Evolutionary conservation across 2,888 invertebrate genomes (phyloP).

Genomic region (Pherbina coryleti): DNA sequence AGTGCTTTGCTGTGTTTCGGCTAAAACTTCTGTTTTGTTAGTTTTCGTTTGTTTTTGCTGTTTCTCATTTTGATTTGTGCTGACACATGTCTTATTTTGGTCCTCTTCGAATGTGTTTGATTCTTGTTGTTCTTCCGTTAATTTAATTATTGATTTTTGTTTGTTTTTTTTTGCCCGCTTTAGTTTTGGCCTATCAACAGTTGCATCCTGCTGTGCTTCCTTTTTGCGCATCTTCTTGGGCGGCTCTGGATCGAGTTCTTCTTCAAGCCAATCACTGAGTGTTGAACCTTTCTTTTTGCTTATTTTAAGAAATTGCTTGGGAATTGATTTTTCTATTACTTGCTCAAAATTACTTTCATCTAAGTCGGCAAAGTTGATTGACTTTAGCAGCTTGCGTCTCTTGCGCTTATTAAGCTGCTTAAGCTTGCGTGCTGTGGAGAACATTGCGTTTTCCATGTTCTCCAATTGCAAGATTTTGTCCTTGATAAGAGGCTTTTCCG

Average conservation of each 20-base stretch:
- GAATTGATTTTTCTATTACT: constrained; percentile 57
- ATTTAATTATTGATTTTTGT: not conserved
- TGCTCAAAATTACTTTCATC: constrained; percentile 65
- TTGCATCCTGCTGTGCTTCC: not conserved
- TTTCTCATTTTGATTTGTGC: not conserved
- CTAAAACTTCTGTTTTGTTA: not conserved
- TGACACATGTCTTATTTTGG: not conserved
- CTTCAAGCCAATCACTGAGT: constrained; percentile 60
- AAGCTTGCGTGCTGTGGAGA: constrained; percentile 61
- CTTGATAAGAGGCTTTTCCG: constrained; percentile 56
- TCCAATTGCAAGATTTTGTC: constrained; percentile 69
- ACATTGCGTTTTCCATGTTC: constrained; percentile 72
- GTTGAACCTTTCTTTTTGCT: constrained; percentile 57
- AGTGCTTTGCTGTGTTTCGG: not conserved
- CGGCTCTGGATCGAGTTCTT: constrained; percentile 52
- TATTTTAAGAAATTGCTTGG: constrained; percentile 55
- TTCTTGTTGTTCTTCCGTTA: not conserved
- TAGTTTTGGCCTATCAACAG: not conserved
- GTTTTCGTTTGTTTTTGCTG: not conserved
- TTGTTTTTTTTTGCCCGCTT: constrained; percentile 3
- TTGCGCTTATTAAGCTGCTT: constrained; percentile 70
- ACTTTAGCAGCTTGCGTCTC: constrained; percentile 62
- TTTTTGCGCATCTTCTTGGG: constrained; percentile 43
- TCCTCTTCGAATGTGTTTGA: not conserved
- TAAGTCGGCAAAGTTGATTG: constrained; percentile 61